phyloP scores from a whole-genome alignment of 2,888 invertebrate genomes.

The Mactromeris polynyma region DNA sequence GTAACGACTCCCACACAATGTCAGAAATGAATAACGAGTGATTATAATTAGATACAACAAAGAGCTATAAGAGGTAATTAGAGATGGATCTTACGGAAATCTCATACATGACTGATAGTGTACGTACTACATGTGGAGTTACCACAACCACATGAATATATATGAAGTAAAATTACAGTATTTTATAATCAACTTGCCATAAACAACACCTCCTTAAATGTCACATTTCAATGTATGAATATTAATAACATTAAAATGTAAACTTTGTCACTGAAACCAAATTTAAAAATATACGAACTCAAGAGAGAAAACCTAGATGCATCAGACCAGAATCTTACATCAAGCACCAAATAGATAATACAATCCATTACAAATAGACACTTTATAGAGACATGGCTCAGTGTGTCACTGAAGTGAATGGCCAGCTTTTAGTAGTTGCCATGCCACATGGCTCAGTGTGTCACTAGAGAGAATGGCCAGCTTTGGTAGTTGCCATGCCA shows the following conservation, averaged over 20 bases:
- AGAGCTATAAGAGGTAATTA: neutral
- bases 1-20: neutral
- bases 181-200: neutral
- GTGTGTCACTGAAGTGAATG: no score
- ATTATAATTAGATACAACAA: neutral
- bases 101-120: neutral
- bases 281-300: neutral
- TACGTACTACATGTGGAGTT: neutral
- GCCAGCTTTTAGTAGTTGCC: no score
- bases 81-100: neutral
- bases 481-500: no score
- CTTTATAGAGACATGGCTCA: no score
- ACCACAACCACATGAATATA: neutral
- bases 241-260: neutral
- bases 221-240: neutral
- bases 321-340: no score
- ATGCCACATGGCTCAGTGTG: no score
- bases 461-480: no score
- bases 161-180: neutral
- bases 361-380: no score
- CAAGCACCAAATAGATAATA: no score
- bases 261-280: neutral
- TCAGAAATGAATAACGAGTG: neutral
- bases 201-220: neutral
- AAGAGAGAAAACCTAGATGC: no score